Evolutionary conservation across 2,888 invertebrate species (phyloP).

Genomic region (Heteropelma amictum): DNA sequence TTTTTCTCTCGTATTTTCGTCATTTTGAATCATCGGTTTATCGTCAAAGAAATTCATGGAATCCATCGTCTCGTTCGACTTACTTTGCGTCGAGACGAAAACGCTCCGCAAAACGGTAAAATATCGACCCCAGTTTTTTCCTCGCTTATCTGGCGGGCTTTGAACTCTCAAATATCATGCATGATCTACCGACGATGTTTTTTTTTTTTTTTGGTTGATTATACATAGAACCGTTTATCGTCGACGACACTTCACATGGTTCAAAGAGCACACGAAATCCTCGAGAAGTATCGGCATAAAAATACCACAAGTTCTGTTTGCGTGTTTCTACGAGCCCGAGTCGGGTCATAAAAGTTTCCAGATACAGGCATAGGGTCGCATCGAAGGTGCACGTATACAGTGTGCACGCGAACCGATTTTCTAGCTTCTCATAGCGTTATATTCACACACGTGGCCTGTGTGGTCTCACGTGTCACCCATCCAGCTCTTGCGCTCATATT

Average conservation of each 20-base stretch:
- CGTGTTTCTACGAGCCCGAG: conserved; percentile 30
- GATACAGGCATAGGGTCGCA: conserved; percentile 38
- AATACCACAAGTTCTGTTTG: conserved; percentile 42
- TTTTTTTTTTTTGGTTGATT: not conserved
- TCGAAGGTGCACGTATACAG: conserved; percentile 10
- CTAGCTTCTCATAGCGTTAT: conserved; percentile 47
- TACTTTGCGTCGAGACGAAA: not conserved
- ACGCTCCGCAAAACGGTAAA: no score
- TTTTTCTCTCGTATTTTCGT: conserved; percentile 20
- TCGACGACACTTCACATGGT: conserved; percentile 6
- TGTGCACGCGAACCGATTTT: conserved; percentile 47
- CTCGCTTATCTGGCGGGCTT: no score
- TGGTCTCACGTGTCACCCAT: conserved; percentile 41
- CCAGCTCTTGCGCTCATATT: conserved; percentile 27
- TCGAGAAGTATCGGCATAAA: conserved; percentile 37
- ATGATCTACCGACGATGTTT: not conserved
- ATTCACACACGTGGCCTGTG: conserved; percentile 19
- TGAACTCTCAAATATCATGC: no score
- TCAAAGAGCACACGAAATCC: conserved; percentile 7
- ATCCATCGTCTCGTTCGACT: conserved; percentile 18
- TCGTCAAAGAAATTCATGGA: not conserved
- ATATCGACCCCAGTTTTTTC: no score
- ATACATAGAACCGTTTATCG: not conserved
- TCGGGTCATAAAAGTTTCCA: conserved; percentile 47
- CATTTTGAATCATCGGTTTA: conserved; percentile 20